These are phyloP conservation scores for Mustela nigripes DNA, from an alignment of 2,113 vertebrate species.

Conservation along the genomic window DNA sequence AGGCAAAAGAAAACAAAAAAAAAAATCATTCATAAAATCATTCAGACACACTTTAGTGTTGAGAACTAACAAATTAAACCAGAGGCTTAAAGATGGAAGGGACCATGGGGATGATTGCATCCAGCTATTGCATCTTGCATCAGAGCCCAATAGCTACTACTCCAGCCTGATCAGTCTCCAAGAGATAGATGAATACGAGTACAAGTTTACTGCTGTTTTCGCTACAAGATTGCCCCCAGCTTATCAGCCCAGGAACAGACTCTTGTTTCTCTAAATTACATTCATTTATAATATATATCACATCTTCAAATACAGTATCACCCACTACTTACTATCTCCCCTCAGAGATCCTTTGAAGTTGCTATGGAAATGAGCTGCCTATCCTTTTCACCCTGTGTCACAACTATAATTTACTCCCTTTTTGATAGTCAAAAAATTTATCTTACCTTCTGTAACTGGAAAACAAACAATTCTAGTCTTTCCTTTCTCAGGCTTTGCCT, in stretches of 20 bases:
- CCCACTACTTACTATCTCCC: not conserved
- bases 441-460: conserved; percentile 30
- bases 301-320: conserved; percentile 44
- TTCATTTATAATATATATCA: conserved; percentile 42
- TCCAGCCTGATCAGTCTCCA: not conserved
- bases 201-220: conserved; percentile 46
- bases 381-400: not conserved
- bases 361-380: not conserved
- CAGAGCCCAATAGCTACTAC: not conserved
- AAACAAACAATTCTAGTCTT: conserved; percentile 58
- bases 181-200: not conserved
- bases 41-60: not conserved
- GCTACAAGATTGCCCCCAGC: conserved; percentile 10
- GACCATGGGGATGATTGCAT: not conserved
- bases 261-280: conserved; percentile 52
- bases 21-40: conserved; percentile 59
- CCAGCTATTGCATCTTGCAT: not conserved
- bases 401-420: conserved; percentile 17
- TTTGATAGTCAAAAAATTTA: conserved; percentile 8
- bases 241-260: conserved; percentile 42
- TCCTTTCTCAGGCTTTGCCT: conserved; percentile 53
- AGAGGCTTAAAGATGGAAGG: conserved; percentile 10
- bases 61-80: conserved; percentile 31
- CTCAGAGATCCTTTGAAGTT: conserved; percentile 40
- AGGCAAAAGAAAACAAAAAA: conserved; percentile 47